Percentiles rank a stretch among this genome's conserved stretches.
These are phyloP conservation scores for Oxystoma pomonae DNA, from an alignment of 2,888 invertebrate species.

Conservation along the genomic window DNA sequence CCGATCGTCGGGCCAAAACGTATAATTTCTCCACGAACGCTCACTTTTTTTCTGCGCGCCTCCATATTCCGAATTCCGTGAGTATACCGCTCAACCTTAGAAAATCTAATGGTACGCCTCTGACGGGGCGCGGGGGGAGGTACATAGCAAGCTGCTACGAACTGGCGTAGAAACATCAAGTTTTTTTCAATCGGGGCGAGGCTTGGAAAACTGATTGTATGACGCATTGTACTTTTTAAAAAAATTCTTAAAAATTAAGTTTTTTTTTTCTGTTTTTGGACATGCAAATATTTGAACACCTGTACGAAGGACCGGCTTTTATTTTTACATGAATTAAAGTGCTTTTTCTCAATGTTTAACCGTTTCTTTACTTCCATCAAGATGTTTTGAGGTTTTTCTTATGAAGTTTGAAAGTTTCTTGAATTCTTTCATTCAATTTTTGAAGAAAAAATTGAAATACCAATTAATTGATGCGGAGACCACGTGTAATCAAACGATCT, in stretches of 20 bases:
- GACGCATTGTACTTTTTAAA: background rate
- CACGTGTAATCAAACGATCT: background rate
- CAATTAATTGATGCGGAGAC: background rate
- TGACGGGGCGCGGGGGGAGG: background rate
- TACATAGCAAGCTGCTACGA: background rate
- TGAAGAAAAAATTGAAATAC: too few species aligned
- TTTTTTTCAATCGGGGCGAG: background rate
- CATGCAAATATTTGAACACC: too few species aligned
- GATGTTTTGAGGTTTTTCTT: too few species aligned
- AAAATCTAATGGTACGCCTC: background rate
- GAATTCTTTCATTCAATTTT: too few species aligned
- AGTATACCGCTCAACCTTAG: background rate
- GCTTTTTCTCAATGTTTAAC: too few species aligned
- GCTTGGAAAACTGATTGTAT: background rate
- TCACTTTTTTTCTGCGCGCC: background rate
- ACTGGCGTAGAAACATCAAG: background rate
- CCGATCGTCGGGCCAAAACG: conserved; percentile 18
- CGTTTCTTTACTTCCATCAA: too few species aligned
- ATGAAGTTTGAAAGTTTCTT: too few species aligned
- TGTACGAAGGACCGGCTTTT: too few species aligned
- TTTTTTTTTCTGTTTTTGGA: too few species aligned
- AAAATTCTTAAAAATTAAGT: background rate
- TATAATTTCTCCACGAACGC: background rate
- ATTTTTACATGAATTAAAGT: too few species aligned
- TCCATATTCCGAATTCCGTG: background rate